Conservation (phyloP, 2,797 vertebrate species). For the Lacerta agilis region DNA sequence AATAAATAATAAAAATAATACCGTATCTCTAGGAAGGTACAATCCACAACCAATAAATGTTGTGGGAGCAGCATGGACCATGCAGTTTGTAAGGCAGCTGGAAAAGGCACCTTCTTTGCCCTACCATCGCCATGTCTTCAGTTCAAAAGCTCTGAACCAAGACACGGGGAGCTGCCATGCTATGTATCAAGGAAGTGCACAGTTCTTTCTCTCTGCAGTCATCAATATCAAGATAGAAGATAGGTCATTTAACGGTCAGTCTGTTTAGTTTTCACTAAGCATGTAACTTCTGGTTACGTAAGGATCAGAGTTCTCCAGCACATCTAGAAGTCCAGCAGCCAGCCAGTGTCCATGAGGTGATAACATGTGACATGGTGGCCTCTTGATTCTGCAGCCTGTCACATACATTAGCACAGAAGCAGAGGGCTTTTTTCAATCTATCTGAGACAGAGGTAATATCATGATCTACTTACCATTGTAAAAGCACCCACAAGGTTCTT, state of each 20-base stretch:
- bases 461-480: not conserved
- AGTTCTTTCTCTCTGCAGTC: not conserved
- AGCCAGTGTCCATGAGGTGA: not conserved
- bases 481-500: slow-evolving; percentile 1
- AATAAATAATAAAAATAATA: no score
- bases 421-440: not conserved
- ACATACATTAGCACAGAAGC: not conserved
- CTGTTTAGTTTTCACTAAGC: not conserved
- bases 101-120: not conserved
- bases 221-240: slow-evolving; percentile 4
- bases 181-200: not conserved
- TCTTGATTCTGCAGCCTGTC: not conserved
- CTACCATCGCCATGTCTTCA: not conserved
- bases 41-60: not conserved
- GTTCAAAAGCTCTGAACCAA: not conserved
- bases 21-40: no score
- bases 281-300: not conserved
- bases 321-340: not conserved
- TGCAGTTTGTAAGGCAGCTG: not conserved
- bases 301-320: not conserved
- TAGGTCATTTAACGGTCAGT: not conserved
- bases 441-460: not conserved
- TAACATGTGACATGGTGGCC: not conserved
- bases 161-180: not conserved
- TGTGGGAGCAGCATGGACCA: not conserved